Evolutionary conservation across 2,113 vertebrate genomes (phyloP), one percentile per base, ranked within the genome.

Genomic region (Thinocorus orbignyianus): DNA sequence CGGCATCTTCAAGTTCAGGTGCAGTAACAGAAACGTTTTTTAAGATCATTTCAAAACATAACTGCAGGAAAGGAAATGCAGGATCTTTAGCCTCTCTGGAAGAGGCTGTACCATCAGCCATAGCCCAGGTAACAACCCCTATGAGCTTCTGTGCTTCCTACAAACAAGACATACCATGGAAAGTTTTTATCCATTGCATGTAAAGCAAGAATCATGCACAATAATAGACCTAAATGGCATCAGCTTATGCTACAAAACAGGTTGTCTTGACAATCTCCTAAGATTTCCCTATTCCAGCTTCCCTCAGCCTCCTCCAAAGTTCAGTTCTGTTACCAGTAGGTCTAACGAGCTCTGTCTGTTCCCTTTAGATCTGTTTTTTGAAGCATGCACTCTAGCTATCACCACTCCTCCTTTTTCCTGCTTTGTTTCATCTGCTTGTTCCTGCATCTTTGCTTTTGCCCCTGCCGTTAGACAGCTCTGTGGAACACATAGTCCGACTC

Each of bases 91-190:
- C 49, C 13, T 68, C 69, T 37, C 46, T 51, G 25, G 26, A 64
- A 52, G 44, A 77, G 60, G 17, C n/a, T 0, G 0, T n/a, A 22
- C 25, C 23, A 22, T 51, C 58, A 23, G 48, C 28, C 55, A 66
- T 46, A 82, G 85, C 41, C 44, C 52, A 69, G 6, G 13, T 39
- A 28, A 42, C 41, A 39, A 57, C n/a, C 42, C 10, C 10, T 1
- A 0, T 25, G 54, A 49, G 25, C 14, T 60, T 60, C 49, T 81
- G 9, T 52, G 23, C 62, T 61, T 61, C 41, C 31, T 72, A 39
- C 44, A 51, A 66, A 18, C 5, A 24, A 18, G 13, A 17, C 1
- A 0, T 7, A 8, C 23, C 30, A 31, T 0, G 26, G 42, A 39
- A 49, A 39, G 33, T 31, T 41, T 52, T 10, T 26, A 14, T 6